Evolutionary conservation across 2,113 vertebrate species (phyloP).

Genomic region (Cheirogaleus medius): DNA sequence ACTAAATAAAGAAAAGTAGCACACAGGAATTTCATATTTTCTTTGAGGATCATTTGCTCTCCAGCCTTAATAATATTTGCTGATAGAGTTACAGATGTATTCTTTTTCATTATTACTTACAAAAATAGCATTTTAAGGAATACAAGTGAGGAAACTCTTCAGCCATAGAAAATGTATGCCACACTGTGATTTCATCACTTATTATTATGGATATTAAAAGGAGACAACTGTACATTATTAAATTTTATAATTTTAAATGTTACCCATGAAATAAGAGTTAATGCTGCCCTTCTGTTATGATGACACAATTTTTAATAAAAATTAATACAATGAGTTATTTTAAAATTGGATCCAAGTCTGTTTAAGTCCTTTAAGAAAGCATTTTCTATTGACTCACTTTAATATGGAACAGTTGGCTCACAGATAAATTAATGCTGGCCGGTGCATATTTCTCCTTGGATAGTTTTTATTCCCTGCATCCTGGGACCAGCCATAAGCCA

Average conservation of each 20-base stretch:
- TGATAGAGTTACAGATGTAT: neutral
- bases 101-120: neutral
- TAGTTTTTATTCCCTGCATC: neutral
- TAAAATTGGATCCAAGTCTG: neutral
- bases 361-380: neutral
- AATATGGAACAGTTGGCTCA: neutral
- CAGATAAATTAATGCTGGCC: slow-evolving; percentile 21
- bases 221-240: neutral
- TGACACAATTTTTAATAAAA: slow-evolving; percentile 4
- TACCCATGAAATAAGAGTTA: neutral
- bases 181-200: neutral
- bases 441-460: neutral
- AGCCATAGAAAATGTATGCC: neutral
- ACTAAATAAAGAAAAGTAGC: neutral
- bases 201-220: neutral
- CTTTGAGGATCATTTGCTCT: neutral
- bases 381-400: slow-evolving; percentile 36
- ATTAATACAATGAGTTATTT: neutral
- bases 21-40: neutral
- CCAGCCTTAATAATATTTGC: neutral
- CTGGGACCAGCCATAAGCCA: neutral
- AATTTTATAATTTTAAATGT: neutral
- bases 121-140: neutral
- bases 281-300: neutral
- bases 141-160: neutral